phyloP scores from a whole-genome alignment of 2,888 invertebrate genomes.

The Pelosia muscerda region DNA sequence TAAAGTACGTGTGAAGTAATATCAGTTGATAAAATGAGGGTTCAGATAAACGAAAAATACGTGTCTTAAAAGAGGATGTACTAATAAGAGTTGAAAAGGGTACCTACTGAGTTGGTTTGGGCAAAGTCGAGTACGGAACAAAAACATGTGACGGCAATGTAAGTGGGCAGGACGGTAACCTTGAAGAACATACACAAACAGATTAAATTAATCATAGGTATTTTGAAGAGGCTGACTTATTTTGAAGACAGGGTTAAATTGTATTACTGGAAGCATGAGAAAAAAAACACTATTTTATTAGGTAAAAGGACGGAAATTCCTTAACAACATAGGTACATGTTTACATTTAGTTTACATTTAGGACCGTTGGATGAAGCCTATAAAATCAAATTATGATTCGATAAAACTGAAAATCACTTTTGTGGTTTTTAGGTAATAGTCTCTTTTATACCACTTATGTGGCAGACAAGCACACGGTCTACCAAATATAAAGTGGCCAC shows the following conservation, averaged over 20 bases:
- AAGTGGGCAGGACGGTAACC: neutral
- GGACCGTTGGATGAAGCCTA: too few relatives aligned
- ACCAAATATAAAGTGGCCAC: too few relatives aligned
- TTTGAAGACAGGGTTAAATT: neutral
- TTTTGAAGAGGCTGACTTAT: neutral
- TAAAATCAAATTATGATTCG: too few relatives aligned
- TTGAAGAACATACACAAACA: neutral
- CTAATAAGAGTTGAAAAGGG: neutral
- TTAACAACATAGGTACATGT: neutral
- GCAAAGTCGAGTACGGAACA: neutral
- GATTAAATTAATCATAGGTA: neutral
- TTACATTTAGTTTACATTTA: too few relatives aligned
- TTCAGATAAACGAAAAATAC: neutral
- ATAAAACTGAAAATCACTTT: too few relatives aligned
- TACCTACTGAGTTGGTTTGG: neutral
- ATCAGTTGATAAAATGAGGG: neutral
- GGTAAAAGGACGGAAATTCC: neutral
- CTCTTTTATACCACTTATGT: too few relatives aligned
- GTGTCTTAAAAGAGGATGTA: conserved; percentile 4
- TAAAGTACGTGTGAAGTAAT: neutral
- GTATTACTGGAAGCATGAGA: neutral
- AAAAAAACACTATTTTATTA: neutral
- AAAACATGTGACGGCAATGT: neutral
- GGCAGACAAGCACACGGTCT: too few relatives aligned
- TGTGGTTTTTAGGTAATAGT: too few relatives aligned